These are phyloP conservation scores for Pherbina coryleti DNA, from an alignment of 2,888 invertebrate species.

Conservation along the genomic window DNA sequence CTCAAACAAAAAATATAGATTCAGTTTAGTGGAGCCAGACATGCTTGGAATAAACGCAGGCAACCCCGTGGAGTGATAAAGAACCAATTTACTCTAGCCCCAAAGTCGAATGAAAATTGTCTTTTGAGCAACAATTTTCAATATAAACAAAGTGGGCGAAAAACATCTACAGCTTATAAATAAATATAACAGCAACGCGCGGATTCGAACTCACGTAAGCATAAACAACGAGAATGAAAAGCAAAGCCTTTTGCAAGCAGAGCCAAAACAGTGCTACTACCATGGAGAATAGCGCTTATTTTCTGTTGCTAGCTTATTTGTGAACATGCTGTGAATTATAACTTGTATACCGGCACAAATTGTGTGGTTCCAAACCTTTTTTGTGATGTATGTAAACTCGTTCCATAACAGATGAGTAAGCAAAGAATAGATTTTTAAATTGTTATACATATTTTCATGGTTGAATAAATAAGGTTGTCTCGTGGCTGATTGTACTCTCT, in stretches of 20 bases:
- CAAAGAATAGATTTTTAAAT: too few species aligned
- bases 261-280: conserved; percentile 10
- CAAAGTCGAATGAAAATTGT: conserved; percentile 54
- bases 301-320: neutral
- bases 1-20: conserved; percentile 39
- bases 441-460: too few species aligned
- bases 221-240: neutral
- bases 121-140: conserved; percentile 54
- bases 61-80: conserved; percentile 59
- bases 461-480: too few species aligned
- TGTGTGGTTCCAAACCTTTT: too few species aligned
- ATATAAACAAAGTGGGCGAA: conserved; percentile 50
- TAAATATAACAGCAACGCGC: neutral
- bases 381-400: too few species aligned
- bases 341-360: neutral
- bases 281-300: neutral
- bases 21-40: conserved; percentile 43
- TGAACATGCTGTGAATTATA: conserved; percentile 3
- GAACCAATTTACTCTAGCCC: conserved; percentile 57
- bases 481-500: too few species aligned
- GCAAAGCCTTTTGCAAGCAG: conserved; percentile 18
- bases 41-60: conserved; percentile 37
- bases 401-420: too few species aligned
- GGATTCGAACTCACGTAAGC: conserved; percentile 36
- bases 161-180: neutral